A percentile compares a stretch with the other conserved stretches of the same genome.
Evolutionary conservation across 2,113 vertebrate genomes (phyloP).

Genomic region (Phyllostomus discolor): DNA sequence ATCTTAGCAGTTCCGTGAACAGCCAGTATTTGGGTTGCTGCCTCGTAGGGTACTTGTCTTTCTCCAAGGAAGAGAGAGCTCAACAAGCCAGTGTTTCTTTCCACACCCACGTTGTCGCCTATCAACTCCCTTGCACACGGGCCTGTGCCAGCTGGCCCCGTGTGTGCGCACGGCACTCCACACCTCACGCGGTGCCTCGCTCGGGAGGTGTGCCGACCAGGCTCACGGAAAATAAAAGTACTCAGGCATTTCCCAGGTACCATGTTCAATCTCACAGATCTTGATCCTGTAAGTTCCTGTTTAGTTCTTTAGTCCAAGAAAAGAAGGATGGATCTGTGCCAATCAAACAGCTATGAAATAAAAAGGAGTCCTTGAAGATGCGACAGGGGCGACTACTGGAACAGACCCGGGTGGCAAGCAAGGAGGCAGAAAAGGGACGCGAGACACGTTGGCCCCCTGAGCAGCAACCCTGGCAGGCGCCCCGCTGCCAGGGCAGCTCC

Average conservation of each 20-base stretch:
- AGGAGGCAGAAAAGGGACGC: background rate
- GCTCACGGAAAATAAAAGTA: background rate
- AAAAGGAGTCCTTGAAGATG: background rate
- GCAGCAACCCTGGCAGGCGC: rapidly evolving
- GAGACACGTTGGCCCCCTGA: background rate
- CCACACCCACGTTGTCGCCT: background rate
- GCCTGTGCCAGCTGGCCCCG: background rate
- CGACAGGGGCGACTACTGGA: background rate
- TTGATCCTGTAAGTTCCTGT: background rate
- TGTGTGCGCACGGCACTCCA: background rate
- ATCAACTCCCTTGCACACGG: background rate
- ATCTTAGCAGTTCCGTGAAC: background rate
- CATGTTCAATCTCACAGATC: background rate
- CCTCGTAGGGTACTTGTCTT: background rate
- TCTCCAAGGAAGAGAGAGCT: background rate
- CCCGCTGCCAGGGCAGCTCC: background rate
- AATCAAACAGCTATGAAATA: background rate
- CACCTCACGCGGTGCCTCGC: rapidly evolving
- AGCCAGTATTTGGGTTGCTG: background rate
- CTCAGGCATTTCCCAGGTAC: background rate
- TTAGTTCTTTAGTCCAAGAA: background rate
- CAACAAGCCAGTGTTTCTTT: background rate
- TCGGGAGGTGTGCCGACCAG: background rate
- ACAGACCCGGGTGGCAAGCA: background rate
- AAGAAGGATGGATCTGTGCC: background rate